Conservation (phyloP, 2,797 vertebrate species). For the Macrochelys suwanniensis region DNA sequence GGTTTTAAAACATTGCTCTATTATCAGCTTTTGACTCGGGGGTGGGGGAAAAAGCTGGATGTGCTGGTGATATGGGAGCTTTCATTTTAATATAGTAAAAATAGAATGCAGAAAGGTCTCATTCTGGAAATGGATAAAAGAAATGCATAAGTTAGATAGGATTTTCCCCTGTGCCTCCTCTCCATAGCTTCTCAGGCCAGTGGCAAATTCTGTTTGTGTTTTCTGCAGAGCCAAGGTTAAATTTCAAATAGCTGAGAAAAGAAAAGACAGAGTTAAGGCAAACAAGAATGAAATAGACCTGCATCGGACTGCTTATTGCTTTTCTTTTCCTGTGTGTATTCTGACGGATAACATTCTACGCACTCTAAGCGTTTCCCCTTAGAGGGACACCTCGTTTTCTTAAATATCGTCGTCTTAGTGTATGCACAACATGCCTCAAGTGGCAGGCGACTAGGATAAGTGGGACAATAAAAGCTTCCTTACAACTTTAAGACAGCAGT, state of each 20-base stretch:
- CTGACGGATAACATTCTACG: not conserved
- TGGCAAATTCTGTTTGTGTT: not conserved
- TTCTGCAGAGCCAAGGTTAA: not conserved
- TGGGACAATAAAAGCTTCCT: not conserved
- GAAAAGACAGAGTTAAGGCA: not conserved
- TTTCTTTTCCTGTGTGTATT: not conserved
- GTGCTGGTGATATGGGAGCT: not conserved
- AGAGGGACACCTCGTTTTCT: not conserved
- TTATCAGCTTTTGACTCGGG: not conserved
- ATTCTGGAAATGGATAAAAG: not conserved
- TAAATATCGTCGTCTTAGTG: not conserved
- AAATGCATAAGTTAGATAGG: not conserved
- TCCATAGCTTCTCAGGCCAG: not conserved
- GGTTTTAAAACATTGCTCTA: not conserved
- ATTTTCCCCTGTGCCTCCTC: not conserved
- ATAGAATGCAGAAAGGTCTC: not conserved
- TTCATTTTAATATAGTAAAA: not conserved
- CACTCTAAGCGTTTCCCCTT: rapidly evolving
- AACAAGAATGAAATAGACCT: not conserved
- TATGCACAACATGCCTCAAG: too few species aligned
- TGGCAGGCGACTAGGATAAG: not conserved
- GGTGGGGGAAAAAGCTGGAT: too few species aligned
- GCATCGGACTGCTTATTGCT: not conserved
- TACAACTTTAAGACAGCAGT: not conserved
- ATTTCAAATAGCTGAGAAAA: not conserved